phyloP scores from a whole-genome alignment of 2,888 invertebrate species.

The Timema podura region DNA sequence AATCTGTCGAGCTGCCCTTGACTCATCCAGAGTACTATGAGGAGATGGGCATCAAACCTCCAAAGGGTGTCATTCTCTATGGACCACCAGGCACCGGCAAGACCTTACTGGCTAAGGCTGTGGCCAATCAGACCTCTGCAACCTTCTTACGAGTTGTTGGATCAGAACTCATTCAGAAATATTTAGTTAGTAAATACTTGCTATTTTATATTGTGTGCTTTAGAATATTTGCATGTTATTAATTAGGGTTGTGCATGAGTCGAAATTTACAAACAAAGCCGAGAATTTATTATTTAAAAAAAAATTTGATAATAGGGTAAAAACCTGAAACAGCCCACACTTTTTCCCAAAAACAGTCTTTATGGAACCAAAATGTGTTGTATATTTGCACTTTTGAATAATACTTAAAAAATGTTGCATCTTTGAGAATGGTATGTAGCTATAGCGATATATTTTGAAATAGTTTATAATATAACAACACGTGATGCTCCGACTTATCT shows the following conservation, averaged over 20 bases:
- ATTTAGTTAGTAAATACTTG: conserved; percentile 74
- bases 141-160: conserved; percentile 98
- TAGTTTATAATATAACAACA: no score
- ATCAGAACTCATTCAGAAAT: conserved; percentile 98
- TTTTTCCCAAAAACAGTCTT: no score
- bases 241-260: background rate
- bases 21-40: conserved; percentile 99
- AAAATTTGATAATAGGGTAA: no score
- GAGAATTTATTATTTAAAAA: conserved; percentile 19
- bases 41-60: conserved; percentile 99
- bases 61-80: conserved; percentile 97
- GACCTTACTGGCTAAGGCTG: conserved; percentile 96
- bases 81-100: conserved; percentile 98
- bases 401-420: no score
- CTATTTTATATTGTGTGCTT: no score
- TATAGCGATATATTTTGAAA: no score
- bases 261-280: background rate
- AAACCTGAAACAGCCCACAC: no score
- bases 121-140: conserved; percentile 99
- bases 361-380: no score
- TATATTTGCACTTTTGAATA: no score
- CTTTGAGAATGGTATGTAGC: no score
- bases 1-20: conserved; percentile 95
- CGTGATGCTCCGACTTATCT: no score
- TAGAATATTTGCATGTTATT: no score